Conservation (phyloP, 2,888 invertebrate genomes). For the Fabriciana adippe region DNA sequence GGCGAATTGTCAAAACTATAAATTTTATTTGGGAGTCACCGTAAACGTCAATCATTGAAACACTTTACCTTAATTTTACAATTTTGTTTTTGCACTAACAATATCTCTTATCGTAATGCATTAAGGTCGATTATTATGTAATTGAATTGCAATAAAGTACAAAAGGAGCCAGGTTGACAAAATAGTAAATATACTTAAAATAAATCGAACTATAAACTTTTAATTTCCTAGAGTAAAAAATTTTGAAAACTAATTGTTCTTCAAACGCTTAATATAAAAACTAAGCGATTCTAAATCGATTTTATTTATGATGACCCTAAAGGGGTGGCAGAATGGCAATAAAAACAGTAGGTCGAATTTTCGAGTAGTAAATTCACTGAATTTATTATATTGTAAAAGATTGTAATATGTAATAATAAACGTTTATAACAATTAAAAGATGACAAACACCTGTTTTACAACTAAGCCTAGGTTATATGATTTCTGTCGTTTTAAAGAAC, state of each 20-base stretch:
- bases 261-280: slow-evolving; percentile 49
- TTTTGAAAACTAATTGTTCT: slow-evolving; percentile 52
- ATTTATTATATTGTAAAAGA: slow-evolving; percentile 21
- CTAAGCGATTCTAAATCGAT: slow-evolving; percentile 54
- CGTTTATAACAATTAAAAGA: too few relatives aligned
- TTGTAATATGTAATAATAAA: not conserved
- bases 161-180: slow-evolving; percentile 58
- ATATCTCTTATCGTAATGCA: slow-evolving; percentile 28
- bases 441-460: too few relatives aligned
- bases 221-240: slow-evolving; percentile 51
- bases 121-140: slow-evolving; percentile 43
- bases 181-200: slow-evolving; percentile 50
- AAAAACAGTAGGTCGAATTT: slow-evolving; percentile 71
- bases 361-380: slow-evolving; percentile 47
- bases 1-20: slow-evolving; percentile 70
- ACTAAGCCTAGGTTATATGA: too few relatives aligned
- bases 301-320: slow-evolving; percentile 56
- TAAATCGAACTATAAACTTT: slow-evolving; percentile 61
- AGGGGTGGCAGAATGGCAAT: slow-evolving; percentile 52
- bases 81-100: slow-evolving; percentile 19
- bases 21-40: slow-evolving; percentile 62
- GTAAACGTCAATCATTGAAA: slow-evolving; percentile 68
- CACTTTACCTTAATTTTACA: slow-evolving; percentile 47
- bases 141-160: slow-evolving; percentile 38
- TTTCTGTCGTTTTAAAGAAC: too few relatives aligned